Evolutionary conservation across 35 echinoderm and acorn worm species (phyloP).

Genomic region (Amphiura filiformis): DNA sequence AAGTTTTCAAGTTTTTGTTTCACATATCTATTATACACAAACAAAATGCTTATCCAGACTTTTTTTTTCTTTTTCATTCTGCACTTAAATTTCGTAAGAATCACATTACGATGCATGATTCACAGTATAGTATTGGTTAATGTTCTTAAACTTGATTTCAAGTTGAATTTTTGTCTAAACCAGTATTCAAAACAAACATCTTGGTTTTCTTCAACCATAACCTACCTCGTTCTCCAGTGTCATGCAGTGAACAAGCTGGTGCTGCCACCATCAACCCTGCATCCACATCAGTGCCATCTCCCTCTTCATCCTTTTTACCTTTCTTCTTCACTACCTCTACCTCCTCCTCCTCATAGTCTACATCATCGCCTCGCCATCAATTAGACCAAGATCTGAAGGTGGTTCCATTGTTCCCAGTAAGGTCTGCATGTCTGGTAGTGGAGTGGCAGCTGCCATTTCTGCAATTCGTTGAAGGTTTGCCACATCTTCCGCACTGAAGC

Average conservation of each 20-base stretch:
- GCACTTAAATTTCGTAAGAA: too few relatives aligned
- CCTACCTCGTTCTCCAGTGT: background rate
- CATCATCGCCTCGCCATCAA: too few relatives aligned
- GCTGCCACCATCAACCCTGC: conserved; percentile 25
- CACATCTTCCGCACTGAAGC: conserved; percentile 22
- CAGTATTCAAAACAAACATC: too few relatives aligned
- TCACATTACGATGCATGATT: too few relatives aligned
- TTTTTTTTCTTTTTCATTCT: too few relatives aligned
- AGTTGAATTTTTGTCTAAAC: too few relatives aligned
- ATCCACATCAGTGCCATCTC: conserved; percentile 6
- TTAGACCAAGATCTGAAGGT: background rate
- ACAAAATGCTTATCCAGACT: too few relatives aligned
- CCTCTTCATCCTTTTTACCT: background rate
- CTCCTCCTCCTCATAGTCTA: background rate
- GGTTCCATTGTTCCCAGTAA: conserved; percentile 45
- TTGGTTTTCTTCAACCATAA: too few relatives aligned
- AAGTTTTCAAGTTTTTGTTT: too few relatives aligned
- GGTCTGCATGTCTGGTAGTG: conserved; percentile 55
- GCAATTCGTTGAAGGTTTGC: conserved; percentile 36
- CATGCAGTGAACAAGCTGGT: conserved; percentile 10
- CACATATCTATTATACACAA: too few relatives aligned
- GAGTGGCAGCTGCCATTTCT: conserved; percentile 1
- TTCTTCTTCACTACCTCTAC: background rate
- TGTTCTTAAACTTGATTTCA: too few relatives aligned
- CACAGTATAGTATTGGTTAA: too few relatives aligned